Percentiles rank a stretch among this genome's conserved stretches.
phyloP scores from a whole-genome alignment of 2,797 vertebrate genomes.

The Pseudochromis fuscus region DNA sequence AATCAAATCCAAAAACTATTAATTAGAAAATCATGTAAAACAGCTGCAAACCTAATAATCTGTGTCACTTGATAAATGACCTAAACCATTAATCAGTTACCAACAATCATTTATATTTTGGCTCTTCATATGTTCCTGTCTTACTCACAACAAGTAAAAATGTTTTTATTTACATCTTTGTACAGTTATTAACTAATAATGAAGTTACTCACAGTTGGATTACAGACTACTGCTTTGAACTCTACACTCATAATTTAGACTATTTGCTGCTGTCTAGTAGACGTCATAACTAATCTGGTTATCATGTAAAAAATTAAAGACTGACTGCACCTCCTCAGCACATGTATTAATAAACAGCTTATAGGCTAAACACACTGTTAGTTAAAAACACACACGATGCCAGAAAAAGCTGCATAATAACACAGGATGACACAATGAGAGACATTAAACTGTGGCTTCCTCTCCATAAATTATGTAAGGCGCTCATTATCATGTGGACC shows the following conservation, averaged over 20 bases:
- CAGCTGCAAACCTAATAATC: no score
- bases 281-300: background rate
- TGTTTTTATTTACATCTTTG: background rate
- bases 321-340: no score
- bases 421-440: background rate
- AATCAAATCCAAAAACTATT: no score
- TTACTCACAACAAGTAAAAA: no score
- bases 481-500: constrained; percentile 49
- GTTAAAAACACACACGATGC: background rate
- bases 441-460: constrained; percentile 31
- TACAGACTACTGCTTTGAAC: no score
- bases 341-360: no score
- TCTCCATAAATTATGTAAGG: constrained; percentile 65
- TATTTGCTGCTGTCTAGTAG: background rate
- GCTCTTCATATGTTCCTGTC: background rate
- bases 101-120: background rate
- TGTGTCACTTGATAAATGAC: no score
- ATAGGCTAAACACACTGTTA: background rate
- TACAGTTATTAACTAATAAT: background rate
- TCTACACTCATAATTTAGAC: background rate
- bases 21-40: no score
- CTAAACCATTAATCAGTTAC: background rate
- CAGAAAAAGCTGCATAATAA: background rate
- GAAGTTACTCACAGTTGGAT: background rate
- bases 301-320: background rate